These are phyloP conservation scores for Heliconius ethilla DNA, from an alignment of 2,888 invertebrate genomes.

Conservation along the genomic window DNA sequence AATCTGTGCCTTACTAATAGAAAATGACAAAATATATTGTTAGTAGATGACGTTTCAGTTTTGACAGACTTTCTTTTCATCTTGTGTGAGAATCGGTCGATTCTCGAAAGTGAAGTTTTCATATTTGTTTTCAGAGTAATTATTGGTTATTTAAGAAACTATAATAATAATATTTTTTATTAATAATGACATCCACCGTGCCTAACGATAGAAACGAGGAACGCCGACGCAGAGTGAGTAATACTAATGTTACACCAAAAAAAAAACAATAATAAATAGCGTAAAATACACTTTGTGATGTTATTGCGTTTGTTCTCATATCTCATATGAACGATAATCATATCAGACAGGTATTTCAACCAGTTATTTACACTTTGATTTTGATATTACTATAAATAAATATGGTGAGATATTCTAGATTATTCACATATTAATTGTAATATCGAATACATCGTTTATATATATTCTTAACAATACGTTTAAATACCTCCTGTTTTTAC, in stretches of 20 bases:
- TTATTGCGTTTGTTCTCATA: constrained; percentile 50
- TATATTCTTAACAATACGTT: neutral
- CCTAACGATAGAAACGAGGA: constrained; percentile 74
- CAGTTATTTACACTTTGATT: constrained; percentile 26
- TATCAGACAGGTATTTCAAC: constrained; percentile 43
- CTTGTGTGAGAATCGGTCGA: constrained; percentile 17
- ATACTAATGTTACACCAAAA: constrained; percentile 4
- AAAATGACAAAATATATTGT: neutral
- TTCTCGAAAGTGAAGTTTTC: constrained; percentile 19
- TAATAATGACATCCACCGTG: constrained; percentile 65
- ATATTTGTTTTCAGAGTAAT: neutral
- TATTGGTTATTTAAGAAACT: neutral
- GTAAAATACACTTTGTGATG: constrained; percentile 50
- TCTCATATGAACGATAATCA: constrained; percentile 31
- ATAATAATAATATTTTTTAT: neutral
- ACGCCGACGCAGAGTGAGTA: constrained; percentile 75
- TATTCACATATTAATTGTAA: constrained; percentile 2
- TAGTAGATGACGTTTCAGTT: neutral
- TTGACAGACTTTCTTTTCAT: constrained; percentile 5
- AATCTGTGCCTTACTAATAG: neutral
- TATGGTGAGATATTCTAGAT: constrained; percentile 15
- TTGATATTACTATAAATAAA: constrained; percentile 6
- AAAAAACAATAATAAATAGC: constrained; percentile 35
- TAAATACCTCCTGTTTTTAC: neutral
- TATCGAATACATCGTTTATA: neutral